Percentiles rank a stretch among this genome's conserved stretches.
Conservation (phyloP, 2,113 vertebrate species). For the Chunga burmeisteri region DNA sequence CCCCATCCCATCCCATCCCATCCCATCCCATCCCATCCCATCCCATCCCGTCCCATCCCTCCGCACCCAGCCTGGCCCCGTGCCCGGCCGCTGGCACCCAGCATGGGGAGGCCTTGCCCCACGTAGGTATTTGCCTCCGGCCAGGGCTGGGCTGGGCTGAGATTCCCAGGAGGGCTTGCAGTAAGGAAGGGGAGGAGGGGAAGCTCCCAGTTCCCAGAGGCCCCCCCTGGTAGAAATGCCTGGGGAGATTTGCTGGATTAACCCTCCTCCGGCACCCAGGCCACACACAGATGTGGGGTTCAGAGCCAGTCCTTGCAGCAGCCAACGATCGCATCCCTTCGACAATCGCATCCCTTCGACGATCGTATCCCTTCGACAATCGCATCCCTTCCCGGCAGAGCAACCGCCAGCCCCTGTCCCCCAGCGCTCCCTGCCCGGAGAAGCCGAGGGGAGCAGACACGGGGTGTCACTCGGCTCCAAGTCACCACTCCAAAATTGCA, state of each 20-base stretch:
- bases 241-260: not conserved
- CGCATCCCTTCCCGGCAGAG: too few relatives aligned
- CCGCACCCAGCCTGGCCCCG: not conserved
- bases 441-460: fast-evolving
- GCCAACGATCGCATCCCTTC: not conserved
- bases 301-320: not conserved
- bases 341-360: too few relatives aligned
- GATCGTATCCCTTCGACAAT: too few relatives aligned
- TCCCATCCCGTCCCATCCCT: not conserved
- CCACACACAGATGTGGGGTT: not conserved
- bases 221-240: conserved; percentile 6
- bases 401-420: not conserved
- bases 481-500: not conserved
- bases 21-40: too few relatives aligned
- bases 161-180: conserved; percentile 30
- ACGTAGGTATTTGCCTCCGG: conserved; percentile 22
- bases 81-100: conserved; percentile 30
- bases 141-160: conserved; percentile 14
- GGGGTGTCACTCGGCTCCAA: too few relatives aligned
- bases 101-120: conserved; percentile 45
- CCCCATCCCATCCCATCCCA: not conserved
- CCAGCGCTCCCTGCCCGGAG: not conserved
- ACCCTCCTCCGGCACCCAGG: not conserved
- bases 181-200: too few relatives aligned
- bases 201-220: not conserved